Evolutionary conservation across 2,888 invertebrate species (phyloP), one percentile per base, ranked within the genome.

Genomic region (Falcaria lacertinaria): DNA sequence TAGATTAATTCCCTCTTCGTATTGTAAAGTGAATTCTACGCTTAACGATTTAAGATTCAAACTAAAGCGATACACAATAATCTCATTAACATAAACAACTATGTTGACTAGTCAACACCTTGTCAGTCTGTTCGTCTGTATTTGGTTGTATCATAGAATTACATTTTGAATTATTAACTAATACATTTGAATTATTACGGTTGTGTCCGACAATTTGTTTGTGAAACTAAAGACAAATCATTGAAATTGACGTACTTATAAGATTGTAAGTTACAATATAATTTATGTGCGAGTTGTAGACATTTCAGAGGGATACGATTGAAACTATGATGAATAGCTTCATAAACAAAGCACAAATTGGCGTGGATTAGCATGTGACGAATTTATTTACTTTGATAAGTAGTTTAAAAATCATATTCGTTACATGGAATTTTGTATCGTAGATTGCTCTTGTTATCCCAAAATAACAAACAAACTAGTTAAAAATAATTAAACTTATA

Each of bases 191-290:
- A 42, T 49, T 49, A 46, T 44, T 39, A 35, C 46, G 39, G 36
- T 46, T 41, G 36, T 37, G 42, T 40, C 16, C 40, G 38, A 42
- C 49, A 42, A 49, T 49, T 46, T 49, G 44, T 49, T 44, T 37
- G 34, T 28, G 40, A 40, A 38, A 25, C 40, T 42, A 44, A n/a
- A 40, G 44, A 40, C 49, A 49, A 49, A 49, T 49, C 49, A 49
- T 49, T 37, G 44, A 42, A 45, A 49, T 49, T 49, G 49, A 44
- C 49, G 44, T 34, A 33, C 17, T 37, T 37, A 19, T 8, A 37
- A 16, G 37, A 22, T 37, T 15, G 14, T 13, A 15, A 22, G 22
- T 37, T 25, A 11, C 25, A 25, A 37, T 37, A 36, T 37, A 22
- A 37, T 22, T 37, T 37, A 37, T 37, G 7, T 28, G 22, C 22